phyloP scores from a whole-genome alignment of 2,113 vertebrate genomes.

The Bettongia penicillata region DNA sequence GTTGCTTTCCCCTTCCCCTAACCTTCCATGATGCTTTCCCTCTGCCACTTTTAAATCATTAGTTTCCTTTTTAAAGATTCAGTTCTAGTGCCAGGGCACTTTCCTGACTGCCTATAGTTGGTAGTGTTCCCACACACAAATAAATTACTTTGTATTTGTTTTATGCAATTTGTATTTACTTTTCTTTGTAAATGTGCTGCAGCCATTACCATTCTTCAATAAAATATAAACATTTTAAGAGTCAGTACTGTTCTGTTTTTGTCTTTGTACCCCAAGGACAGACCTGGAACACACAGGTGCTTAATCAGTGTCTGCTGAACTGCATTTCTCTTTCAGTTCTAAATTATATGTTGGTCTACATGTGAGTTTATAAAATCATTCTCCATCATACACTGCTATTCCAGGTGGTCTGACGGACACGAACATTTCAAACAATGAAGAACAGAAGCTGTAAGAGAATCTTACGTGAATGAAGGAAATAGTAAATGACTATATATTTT shows the following conservation, averaged over 20 bases:
- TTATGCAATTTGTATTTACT: neutral
- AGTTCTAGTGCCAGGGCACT: neutral
- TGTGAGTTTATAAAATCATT: neutral
- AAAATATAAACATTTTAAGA: neutral
- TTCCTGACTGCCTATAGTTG: neutral
- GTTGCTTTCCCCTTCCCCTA: neutral
- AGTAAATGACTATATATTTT: neutral
- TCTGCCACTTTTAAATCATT: neutral
- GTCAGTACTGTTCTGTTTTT: neutral
- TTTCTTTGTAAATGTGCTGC: neutral
- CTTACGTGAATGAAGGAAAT: neutral
- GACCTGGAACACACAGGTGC: neutral
- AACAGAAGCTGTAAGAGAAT: rapidly evolving
- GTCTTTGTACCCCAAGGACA: neutral
- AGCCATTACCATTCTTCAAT: neutral
- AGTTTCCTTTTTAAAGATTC: neutral
- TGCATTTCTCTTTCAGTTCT: neutral
- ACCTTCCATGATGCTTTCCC: neutral
- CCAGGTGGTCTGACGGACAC: neutral
- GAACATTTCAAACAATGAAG: rapidly evolving
- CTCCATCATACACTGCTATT: neutral
- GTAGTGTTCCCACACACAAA: neutral
- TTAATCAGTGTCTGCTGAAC: neutral
- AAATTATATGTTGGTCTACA: neutral
- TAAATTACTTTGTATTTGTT: neutral